Conservation (phyloP, 2,113 vertebrate genomes). For the Lophius piscatorius region DNA sequence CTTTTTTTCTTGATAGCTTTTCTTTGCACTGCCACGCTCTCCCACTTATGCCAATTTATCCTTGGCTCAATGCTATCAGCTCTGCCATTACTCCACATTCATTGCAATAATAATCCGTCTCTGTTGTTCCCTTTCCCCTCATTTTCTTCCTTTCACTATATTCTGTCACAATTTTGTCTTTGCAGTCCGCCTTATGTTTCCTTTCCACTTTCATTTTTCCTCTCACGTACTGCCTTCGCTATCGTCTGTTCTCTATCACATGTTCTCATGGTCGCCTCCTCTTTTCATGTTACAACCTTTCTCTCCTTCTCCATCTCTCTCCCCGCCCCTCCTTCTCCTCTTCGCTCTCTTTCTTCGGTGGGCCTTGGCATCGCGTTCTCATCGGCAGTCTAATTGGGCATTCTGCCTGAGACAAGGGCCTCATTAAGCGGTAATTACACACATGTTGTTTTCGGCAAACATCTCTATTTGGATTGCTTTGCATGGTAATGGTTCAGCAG, state of each 20-base stretch:
- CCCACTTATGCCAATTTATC: constrained; percentile 79
- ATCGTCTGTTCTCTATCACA: background rate
- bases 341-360: constrained; percentile 48
- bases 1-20: constrained; percentile 52
- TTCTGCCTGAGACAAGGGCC: constrained; percentile 97
- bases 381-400: constrained; percentile 99
- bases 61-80: constrained; percentile 75
- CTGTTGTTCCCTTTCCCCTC: constrained; percentile 30
- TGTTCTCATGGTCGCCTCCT: constrained; percentile 39
- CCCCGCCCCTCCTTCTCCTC: constrained; percentile 11
- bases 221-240: constrained; percentile 11
- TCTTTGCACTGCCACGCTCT: constrained; percentile 67
- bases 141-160: constrained; percentile 6
- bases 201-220: constrained; percentile 8
- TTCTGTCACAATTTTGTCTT: constrained; percentile 1
- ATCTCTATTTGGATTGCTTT: constrained; percentile 97
- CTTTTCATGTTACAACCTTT: constrained; percentile 35
- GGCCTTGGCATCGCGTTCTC: constrained; percentile 76
- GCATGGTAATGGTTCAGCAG: constrained; percentile 91
- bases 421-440: constrained; percentile 99
- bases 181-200: constrained; percentile 18
- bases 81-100: constrained; percentile 76
- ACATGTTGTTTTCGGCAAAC: constrained; percentile 99
- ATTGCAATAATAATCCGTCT: constrained; percentile 68
- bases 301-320: constrained; percentile 30